Base-by-base conservation (phyloP, 2,888 invertebrate species). In the Drosophila acutilabella region DNA sequence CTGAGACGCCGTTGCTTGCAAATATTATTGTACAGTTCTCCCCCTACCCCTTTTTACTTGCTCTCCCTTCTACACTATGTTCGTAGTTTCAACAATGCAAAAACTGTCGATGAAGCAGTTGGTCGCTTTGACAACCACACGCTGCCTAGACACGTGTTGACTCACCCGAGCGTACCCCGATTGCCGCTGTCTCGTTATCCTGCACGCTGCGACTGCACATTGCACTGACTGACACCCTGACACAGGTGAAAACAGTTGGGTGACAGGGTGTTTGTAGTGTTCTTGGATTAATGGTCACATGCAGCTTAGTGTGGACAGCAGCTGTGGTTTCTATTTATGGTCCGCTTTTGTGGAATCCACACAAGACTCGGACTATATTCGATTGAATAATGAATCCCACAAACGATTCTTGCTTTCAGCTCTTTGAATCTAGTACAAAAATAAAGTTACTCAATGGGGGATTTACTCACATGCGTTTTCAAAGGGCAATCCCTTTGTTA, bases 71-170 rank as follows among this genome's bases (percentile, higher is more conserved):
- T 4, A 0, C 45, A 3, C 20, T 13, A 18, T 23, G 1, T 13
- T 6, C 4, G 14, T 14, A 36, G 7, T n/a, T 57, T 23, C 23
- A 54, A 33, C 11, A 20, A 36, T 6, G 11, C 8, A 36, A 41
- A 30, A 50, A 14, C 48, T 16, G 41, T 47, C 64, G 10, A 14
- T 50, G 45, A 8, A n/a, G n/a, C 50, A 30, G 18, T 30, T 38
- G 18, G 20, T 1, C 36, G n/a, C n/a, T 36, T 36, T 38, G 13
- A 0, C 26, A 14, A 53, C 8, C 53, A 57, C 73, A 66, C 53
- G 57, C 44, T 54, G 23, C 23, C 16, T 20, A 48, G 67, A 16
- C 89, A 89, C 83, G 89, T 89, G 84, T 59, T 60, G 42, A n/a
- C 47, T 13, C 36, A 13, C 47, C 30, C 30, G 30, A 30, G 7